Evolutionary conservation across 1,140 invertebrate genomes (phyloP).

Genomic region (Drosophila lacteicornis): DNA sequence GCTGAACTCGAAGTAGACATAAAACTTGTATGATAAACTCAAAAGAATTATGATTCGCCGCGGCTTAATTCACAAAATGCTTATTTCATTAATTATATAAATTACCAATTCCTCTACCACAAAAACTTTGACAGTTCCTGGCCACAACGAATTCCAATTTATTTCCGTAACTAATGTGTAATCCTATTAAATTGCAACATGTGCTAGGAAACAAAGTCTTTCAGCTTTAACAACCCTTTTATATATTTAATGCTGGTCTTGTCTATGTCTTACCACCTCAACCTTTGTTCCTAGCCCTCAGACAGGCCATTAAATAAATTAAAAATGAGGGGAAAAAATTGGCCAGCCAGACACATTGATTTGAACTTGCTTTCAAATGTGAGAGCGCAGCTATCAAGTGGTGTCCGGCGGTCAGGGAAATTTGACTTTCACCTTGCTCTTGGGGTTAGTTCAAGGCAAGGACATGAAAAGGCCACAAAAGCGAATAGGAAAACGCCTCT

Average conservation of each 20-base stretch:
- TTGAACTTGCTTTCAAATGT: constrained; percentile 19
- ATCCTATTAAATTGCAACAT: constrained; percentile 31
- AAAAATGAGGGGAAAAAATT: constrained; percentile 43
- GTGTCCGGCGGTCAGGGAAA: constrained; percentile 5
- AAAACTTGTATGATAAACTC: background rate
- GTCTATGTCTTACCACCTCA: constrained; percentile 32
- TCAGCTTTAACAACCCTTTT: constrained; percentile 29
- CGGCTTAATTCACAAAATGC: background rate
- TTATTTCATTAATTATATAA: background rate
- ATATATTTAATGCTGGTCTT: too few relatives aligned
- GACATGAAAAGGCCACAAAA: constrained; percentile 45
- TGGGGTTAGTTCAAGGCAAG: constrained; percentile 34
- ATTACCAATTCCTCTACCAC: too few relatives aligned
- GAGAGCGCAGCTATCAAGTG: constrained; percentile 22
- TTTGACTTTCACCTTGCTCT: constrained; percentile 58
- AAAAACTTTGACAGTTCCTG: background rate
- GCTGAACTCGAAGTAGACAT: background rate
- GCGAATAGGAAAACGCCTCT: constrained; percentile 19
- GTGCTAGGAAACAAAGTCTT: constrained; percentile 5
- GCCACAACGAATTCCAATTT: constrained; percentile 12
- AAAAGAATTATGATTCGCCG: background rate
- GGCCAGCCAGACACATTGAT: constrained; percentile 31
- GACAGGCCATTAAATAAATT: constrained; percentile 57
- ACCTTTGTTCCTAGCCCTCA: constrained; percentile 17
- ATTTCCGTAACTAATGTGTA: constrained; percentile 16